Conservation (phyloP, 2,797 vertebrate species). For the Lepus townsendii region DNA sequence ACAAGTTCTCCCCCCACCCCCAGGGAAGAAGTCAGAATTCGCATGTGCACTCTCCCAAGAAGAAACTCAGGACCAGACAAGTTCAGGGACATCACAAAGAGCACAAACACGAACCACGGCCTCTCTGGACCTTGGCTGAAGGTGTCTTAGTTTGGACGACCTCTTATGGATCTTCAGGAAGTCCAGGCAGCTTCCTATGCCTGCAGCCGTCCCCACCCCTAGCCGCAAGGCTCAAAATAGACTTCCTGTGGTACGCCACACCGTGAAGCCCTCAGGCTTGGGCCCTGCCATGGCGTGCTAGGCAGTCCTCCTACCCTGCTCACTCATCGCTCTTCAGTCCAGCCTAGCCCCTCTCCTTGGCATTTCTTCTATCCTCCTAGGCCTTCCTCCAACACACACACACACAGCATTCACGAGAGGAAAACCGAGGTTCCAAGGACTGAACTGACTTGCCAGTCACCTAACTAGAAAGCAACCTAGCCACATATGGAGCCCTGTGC, state of each 20-base stretch:
- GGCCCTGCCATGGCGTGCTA: neutral
- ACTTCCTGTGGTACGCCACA: constrained; percentile 62
- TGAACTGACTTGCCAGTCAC: constrained; percentile 44
- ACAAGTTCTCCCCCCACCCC: constrained; percentile 29
- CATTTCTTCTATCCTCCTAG: neutral
- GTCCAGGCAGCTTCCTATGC: constrained; percentile 54
- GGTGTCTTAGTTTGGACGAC: constrained; percentile 39
- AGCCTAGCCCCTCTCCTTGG: neutral
- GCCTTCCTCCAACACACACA: neutral
- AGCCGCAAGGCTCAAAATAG: constrained; percentile 69
- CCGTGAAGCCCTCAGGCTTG: constrained; percentile 60
- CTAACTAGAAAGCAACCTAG: neutral
- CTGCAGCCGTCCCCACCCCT: neutral
- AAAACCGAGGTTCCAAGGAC: constrained; percentile 49
- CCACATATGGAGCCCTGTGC: constrained; percentile 36
- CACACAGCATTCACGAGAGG: constrained; percentile 4
- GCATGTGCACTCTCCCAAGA: constrained; percentile 17
- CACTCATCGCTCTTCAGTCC: neutral
- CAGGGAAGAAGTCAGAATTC: constrained; percentile 55
- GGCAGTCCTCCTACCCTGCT: constrained; percentile 32
- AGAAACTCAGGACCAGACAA: constrained; percentile 68
- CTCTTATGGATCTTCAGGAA: constrained; percentile 57
- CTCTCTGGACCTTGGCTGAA: constrained; percentile 42
- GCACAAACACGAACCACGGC: neutral
- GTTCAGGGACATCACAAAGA: constrained; percentile 35